Conservation (phyloP, 2,888 invertebrate genomes). For the Stegana nigrithorax region DNA sequence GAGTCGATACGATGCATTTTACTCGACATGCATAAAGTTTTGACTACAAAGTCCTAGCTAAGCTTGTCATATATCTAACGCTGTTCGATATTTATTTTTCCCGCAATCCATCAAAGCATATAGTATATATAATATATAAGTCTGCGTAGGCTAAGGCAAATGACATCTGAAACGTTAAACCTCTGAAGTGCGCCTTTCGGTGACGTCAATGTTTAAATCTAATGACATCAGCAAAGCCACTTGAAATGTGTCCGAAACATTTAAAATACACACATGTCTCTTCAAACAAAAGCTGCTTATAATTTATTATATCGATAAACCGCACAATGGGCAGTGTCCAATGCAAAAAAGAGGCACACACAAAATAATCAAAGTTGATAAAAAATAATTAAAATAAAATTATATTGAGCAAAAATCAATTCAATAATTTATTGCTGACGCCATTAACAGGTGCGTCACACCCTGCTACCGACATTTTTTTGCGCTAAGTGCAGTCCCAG, state of each 20-base stretch:
- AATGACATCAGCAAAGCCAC: conserved; percentile 3
- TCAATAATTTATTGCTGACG: neutral
- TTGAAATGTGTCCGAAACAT: neutral
- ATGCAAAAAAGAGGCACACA: neutral
- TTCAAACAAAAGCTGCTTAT: no score
- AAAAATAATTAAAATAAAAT: no score
- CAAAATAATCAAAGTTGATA: no score
- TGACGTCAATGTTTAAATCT: conserved; percentile 1
- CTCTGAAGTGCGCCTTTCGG: neutral
- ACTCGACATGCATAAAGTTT: no score
- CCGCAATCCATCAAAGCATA: neutral
- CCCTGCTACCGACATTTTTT: no score
- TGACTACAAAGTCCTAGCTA: neutral
- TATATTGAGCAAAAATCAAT: neutral
- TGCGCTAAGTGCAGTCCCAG: no score
- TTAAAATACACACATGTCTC: neutral
- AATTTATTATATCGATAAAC: neutral
- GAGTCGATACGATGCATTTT: no score
- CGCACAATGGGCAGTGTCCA: neutral
- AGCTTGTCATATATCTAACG: neutral
- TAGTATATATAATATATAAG: neutral
- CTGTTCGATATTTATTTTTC: neutral
- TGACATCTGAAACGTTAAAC: no score
- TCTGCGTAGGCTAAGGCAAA: no score
- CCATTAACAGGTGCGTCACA: no score